Percentiles rank a stretch among this genome's conserved stretches.
These are phyloP conservation scores for Euzetes globulus DNA, from an alignment of 2,888 invertebrate species.

Conservation along the genomic window DNA sequence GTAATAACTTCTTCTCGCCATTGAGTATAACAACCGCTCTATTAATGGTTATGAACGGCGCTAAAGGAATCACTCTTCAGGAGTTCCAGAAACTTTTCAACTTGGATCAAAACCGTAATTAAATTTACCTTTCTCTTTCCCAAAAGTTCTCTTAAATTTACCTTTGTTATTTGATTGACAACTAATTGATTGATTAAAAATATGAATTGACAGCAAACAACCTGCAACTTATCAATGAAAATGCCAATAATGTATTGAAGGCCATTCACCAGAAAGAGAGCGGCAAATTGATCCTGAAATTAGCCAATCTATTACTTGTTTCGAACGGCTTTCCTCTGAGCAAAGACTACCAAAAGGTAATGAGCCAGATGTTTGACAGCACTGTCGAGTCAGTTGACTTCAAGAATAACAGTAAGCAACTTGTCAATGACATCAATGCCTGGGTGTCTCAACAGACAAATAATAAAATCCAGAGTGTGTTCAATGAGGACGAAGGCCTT, in stretches of 20 bases:
- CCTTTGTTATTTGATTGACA: neutral
- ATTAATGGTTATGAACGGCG: conserved; percentile 12
- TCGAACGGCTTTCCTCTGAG: neutral
- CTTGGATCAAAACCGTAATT: neutral
- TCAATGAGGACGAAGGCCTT: neutral
- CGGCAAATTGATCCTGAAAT: neutral
- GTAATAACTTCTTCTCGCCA: conserved; percentile 13
- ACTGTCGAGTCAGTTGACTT: neutral
- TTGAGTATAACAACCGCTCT: neutral
- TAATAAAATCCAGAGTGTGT: conserved; percentile 34
- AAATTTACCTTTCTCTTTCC: too few relatives aligned
- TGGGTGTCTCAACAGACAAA: conserved; percentile 38
- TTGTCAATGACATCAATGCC: conserved; percentile 31
- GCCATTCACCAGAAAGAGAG: neutral
- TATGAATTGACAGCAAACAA: neutral
- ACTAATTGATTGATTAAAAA: neutral
- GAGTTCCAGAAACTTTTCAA: neutral
- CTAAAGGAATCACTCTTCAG: neutral
- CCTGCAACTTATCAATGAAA: neutral
- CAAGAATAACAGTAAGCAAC: neutral
- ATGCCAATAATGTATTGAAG: neutral
- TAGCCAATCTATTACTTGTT: neutral
- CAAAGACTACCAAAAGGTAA: neutral
- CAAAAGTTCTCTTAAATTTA: too few relatives aligned
- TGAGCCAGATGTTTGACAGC: neutral